phyloP scores from a whole-genome alignment of 2,797 vertebrate genomes.

The Bryconaethiops microstoma region DNA sequence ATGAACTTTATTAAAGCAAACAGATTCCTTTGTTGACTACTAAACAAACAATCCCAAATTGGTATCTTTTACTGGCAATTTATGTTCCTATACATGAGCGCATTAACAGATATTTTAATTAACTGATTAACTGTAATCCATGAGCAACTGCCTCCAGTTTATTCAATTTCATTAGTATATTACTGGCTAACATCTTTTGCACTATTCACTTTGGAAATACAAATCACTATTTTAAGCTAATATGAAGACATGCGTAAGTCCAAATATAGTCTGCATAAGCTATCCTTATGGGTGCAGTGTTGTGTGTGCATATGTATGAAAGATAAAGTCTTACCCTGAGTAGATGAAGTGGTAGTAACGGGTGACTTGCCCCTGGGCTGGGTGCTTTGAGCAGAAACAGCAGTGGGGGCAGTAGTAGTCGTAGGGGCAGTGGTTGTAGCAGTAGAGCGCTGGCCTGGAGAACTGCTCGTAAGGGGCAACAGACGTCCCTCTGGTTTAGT shows the following conservation, averaged over 20 bases:
- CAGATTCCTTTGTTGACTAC: too few species aligned
- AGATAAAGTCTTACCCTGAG: constrained; percentile 79
- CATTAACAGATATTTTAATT: too few species aligned
- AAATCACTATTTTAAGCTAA: neutral
- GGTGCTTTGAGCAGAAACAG: constrained; percentile 65
- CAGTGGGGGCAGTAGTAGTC: constrained; percentile 66
- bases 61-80: too few species aligned
- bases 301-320: neutral
- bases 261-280: neutral
- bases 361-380: constrained; percentile 77
- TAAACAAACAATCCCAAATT: too few species aligned
- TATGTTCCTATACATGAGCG: too few species aligned
- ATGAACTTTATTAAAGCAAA: too few species aligned
- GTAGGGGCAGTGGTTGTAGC: constrained; percentile 61
- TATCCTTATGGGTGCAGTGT: too few species aligned
- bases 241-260: neutral
- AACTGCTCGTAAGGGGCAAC: constrained; percentile 74
- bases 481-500: constrained; percentile 92
- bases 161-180: too few species aligned
- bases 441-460: constrained; percentile 70
- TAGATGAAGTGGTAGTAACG: constrained; percentile 74
- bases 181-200: neutral
- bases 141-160: too few species aligned
- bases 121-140: too few species aligned
- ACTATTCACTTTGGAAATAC: neutral